These are phyloP conservation scores for Elephantulus edwardii DNA, from an alignment of 2,113 vertebrate species.

Conservation along the genomic window DNA sequence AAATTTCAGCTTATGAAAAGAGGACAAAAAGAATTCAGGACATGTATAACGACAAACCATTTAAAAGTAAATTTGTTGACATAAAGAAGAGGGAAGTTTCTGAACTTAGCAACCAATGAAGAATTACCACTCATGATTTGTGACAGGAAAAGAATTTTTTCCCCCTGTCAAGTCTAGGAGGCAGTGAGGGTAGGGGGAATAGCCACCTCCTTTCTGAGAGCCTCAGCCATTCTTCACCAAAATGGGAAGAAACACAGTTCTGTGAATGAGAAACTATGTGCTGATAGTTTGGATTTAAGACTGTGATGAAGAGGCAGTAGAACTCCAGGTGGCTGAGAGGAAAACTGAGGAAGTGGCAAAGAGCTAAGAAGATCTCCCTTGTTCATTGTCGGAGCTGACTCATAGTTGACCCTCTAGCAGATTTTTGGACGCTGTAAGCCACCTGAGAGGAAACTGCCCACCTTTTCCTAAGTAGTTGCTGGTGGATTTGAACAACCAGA, in stretches of 20 bases:
- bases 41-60: conserved; percentile 12
- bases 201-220: not conserved
- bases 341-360: not conserved
- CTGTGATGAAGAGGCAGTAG: not conserved
- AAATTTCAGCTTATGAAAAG: not conserved
- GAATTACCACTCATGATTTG: not conserved
- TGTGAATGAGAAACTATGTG: not conserved
- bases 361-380: not conserved
- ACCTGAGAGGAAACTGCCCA: too few relatives aligned
- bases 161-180: not conserved
- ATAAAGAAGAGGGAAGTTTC: conserved; percentile 25
- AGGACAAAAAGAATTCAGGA: conserved; percentile 7
- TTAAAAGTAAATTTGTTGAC: conserved; percentile 23
- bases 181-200: too few relatives aligned
- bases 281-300: not conserved
- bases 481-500: too few relatives aligned
- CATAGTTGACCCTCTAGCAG: too few relatives aligned
- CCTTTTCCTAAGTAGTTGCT: too few relatives aligned
- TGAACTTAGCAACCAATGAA: conserved; percentile 25
- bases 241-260: not conserved
- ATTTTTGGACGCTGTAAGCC: too few relatives aligned
- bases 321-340: not conserved
- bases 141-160: not conserved
- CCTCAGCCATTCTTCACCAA: not conserved
- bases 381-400: too few relatives aligned